Evolutionary conservation across 2,113 vertebrate genomes (phyloP).

Genomic region (Pimephales promelas): DNA sequence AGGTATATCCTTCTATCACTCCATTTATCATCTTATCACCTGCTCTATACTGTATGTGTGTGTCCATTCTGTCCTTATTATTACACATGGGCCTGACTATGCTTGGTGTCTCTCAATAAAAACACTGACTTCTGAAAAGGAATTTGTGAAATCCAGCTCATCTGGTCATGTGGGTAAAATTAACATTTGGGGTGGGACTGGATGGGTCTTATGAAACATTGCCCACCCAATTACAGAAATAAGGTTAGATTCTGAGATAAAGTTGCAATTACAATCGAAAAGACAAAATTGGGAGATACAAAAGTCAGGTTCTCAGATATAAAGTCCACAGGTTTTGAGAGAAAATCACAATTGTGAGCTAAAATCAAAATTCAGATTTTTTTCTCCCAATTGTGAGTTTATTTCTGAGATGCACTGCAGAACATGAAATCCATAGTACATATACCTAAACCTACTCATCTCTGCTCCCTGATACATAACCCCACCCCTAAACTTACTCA

Average conservation of each 20-base stretch:
- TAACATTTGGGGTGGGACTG: not conserved
- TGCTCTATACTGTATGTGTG: not conserved
- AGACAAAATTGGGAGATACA: too few relatives aligned
- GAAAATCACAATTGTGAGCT: not conserved
- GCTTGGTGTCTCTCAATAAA: not conserved
- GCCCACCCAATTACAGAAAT: not conserved
- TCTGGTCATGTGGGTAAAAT: not conserved
- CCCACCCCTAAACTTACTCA: too few relatives aligned
- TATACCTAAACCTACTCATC: too few relatives aligned
- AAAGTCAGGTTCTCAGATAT: not conserved
- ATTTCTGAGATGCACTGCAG: too few relatives aligned
- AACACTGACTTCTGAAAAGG: too few relatives aligned
- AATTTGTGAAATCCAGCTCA: not conserved
- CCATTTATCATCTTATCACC: not conserved
- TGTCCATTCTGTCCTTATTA: not conserved
- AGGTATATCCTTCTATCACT: not conserved
- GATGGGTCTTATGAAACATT: not conserved
- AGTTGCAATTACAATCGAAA: not conserved
- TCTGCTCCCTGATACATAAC: too few relatives aligned
- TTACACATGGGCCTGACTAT: conserved; percentile 21
- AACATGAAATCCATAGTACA: too few relatives aligned
- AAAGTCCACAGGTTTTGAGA: not conserved
- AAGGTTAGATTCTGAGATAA: not conserved
- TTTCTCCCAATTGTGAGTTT: too few relatives aligned
- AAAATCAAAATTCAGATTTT: not conserved